Evolutionary conservation across 2,113 vertebrate species (phyloP).

Genomic region (Urocolius indicus): DNA sequence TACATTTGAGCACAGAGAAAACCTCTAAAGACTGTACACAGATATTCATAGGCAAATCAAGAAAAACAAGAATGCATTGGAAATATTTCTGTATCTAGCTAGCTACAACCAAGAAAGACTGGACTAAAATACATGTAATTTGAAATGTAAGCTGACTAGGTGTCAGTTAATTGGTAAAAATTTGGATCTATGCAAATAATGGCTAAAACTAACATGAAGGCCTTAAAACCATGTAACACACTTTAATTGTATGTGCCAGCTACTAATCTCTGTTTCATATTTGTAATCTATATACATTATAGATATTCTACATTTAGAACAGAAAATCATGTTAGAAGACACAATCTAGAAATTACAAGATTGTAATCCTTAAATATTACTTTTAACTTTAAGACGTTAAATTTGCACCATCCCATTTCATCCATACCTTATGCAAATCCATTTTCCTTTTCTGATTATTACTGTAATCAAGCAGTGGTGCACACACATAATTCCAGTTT

Average conservation of each 20-base stretch:
- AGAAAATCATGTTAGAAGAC: not conserved
- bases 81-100: not conserved
- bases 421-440: not conserved
- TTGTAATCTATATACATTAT: not conserved
- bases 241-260: not conserved
- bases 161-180: not conserved
- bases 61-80: not conserved
- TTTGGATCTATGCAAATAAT: not conserved
- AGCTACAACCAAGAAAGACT: not conserved
- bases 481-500: not conserved
- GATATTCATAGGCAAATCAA: not conserved
- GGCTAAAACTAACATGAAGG: not conserved
- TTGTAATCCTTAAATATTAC: not conserved
- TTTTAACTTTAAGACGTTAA: not conserved
- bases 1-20: not conserved
- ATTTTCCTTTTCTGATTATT: not conserved
- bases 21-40: not conserved
- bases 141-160: not conserved
- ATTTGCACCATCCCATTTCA: not conserved
- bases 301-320: not conserved
- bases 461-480: not conserved
- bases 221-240: not conserved
- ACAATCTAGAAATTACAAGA: not conserved
- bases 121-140: not conserved
- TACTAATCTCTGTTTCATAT: not conserved